Base-by-base conservation (phyloP, 2,797 vertebrate species). In the Cynodonichthys magdalenae region DNA sequence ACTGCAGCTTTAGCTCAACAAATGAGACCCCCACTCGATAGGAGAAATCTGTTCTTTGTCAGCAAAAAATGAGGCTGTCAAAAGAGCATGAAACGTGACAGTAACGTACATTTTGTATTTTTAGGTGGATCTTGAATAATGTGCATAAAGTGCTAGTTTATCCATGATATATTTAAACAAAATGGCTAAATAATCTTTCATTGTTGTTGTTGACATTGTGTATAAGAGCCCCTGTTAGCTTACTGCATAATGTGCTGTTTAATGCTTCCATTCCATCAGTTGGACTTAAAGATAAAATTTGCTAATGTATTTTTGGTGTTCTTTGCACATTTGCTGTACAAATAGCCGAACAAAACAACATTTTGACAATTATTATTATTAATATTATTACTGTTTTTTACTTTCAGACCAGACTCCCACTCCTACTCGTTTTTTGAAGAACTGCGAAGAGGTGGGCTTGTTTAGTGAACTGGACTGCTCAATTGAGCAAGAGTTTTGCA, bases 381-480 rank as follows among this genome's bases (percentile, higher is more conserved):
- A 5, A 5, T 41, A 1, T 60, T 44, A 49, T 53, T 4, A 6
- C 0, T 45, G 39, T 69, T n/a, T 15, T 74, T 82, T 46, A 59
- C 59, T 88, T 84, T 24, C 92, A 99, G 97, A 99, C 92, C 97
- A 99, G 90, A 99, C 97, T 54, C 97, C 97, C 1, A 99, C 97
- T 4, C 97, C 97, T 17, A 99, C 97, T 0, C 95, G 97, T 63
- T 99, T 99, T 87, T 89, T 99, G 92, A 99, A 99, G 94, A 99
- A 99, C 90, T 99, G 97, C 52, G 97, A 99, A 82, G 97, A 99
- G 82, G 98, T 99, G 55, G 97, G 97, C 49, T 92, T 99, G 84
- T 99, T 99, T 90, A 98, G 92, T 6, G 98, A 99, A 69, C 94
- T 99, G 45, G 97, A 97, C 81, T 98, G 97, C 88, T 97, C 97